phyloP scores from a whole-genome alignment of 2,113 vertebrate species.

The Cebidichthys violaceus region DNA sequence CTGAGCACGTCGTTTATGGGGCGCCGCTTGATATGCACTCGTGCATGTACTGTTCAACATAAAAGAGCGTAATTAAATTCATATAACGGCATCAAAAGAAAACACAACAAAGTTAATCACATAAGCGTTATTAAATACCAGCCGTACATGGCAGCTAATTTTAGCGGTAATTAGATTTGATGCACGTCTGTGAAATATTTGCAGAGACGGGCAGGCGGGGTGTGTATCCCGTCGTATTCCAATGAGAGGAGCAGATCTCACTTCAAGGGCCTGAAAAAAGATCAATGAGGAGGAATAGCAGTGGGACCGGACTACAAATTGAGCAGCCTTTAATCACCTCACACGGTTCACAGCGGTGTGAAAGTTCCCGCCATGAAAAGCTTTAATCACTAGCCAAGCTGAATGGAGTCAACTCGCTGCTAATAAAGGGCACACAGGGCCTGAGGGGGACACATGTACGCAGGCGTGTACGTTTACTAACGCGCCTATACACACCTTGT shows the following conservation, averaged over 20 bases:
- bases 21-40: neutral
- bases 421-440: slow-evolving; percentile 64
- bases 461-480: neutral
- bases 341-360: slow-evolving; percentile 71
- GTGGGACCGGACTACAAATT: slow-evolving; percentile 74
- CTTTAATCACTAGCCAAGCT: slow-evolving; percentile 75
- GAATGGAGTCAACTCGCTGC: slow-evolving; percentile 71
- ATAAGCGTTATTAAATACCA: slow-evolving; percentile 14
- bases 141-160: slow-evolving; percentile 40
- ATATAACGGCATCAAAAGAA: slow-evolving; percentile 25
- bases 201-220: slow-evolving; percentile 10
- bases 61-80: slow-evolving; percentile 15
- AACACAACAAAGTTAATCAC: slow-evolving; percentile 29
- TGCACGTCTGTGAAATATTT: slow-evolving; percentile 30
- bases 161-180: slow-evolving; percentile 25
- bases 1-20: neutral
- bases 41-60: neutral
- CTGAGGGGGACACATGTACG: slow-evolving; percentile 36
- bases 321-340: slow-evolving; percentile 79
- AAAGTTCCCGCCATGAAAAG: slow-evolving; percentile 73
- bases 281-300: slow-evolving; percentile 74
- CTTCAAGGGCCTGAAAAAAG: slow-evolving; percentile 69
- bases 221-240: slow-evolving; percentile 41
- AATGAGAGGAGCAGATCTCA: slow-evolving; percentile 51
- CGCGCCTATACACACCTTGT: slow-evolving; percentile 12